A percentile compares a stretch with the other conserved stretches of the same genome.
Conservation (phyloP, 1,140 invertebrate species). For the Trichonephila inaurata region DNA sequence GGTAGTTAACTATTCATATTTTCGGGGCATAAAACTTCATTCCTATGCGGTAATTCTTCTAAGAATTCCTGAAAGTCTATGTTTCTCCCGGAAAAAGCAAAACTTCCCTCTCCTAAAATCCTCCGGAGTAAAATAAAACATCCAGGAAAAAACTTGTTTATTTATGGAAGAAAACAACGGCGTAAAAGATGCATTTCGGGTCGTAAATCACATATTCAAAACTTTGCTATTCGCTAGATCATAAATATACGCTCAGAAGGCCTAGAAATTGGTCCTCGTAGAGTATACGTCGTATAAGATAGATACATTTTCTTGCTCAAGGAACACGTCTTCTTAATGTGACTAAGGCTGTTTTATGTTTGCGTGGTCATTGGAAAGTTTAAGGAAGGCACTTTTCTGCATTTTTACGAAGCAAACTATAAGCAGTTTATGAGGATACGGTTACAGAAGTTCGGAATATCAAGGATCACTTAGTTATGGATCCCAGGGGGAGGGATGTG, state of each 20-base stretch:
- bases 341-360: not conserved
- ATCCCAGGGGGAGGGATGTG: not conserved
- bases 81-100: not conserved
- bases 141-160: constrained; percentile 15
- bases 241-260: constrained; percentile 31
- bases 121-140: constrained; percentile 45
- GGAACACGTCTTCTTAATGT: constrained; percentile 5
- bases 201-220: constrained; percentile 63
- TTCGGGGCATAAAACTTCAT: not conserved
- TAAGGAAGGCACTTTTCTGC: not conserved
- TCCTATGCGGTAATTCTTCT: not conserved
- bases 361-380: constrained; percentile 11
- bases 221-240: constrained; percentile 50
- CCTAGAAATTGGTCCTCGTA: not conserved
- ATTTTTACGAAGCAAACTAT: not conserved
- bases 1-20: constrained; percentile 2
- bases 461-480: not conserved
- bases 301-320: not conserved
- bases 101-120: constrained; percentile 15
- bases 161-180: constrained; percentile 24
- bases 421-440: not conserved
- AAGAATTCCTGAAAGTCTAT: not conserved
- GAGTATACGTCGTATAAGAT: not conserved
- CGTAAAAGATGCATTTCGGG: not conserved
- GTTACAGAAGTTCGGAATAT: not conserved